Evolutionary conservation across 1,140 invertebrate genomes (phyloP), one percentile per base, ranked within the genome.

Genomic region (Oedothorax gibbosus): DNA sequence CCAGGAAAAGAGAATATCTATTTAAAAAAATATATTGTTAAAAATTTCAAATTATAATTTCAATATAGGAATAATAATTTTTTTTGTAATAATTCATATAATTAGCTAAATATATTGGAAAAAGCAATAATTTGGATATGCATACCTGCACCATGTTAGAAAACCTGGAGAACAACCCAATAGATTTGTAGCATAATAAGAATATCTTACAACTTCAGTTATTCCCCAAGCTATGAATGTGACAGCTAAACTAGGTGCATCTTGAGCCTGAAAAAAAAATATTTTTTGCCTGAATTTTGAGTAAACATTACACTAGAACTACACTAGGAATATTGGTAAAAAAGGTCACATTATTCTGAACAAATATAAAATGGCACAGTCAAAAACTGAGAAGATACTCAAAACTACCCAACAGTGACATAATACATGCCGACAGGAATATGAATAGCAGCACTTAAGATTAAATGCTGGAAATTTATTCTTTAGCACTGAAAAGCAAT

Each of bases 101-200:
- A 35, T 35, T 35, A 35, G 35, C 5, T 69, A 69, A 18, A 62
- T 15, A n/a, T n/a, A n/a, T n/a, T n/a, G n/a, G n/a, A n/a, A n/a
- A n/a, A n/a, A n/a, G n/a, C n/a, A n/a, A n/a, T n/a, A n/a, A n/a
- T n/a, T n/a, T 62, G 12, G 2, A 15, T 51, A 6, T 64, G 54
- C 56, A 76, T 71, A 85, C 83, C 83, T 85, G 83, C 73, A 77
- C 83, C 83, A 85, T 20, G 83, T 85, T 1, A 78, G 51, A 50
- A 57, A 50, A 50, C 62, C 78, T 4, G 73, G 54, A 51, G 64
- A n/a, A 21, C 10, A 15, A 7, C 68, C 65, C 8, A 72, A n/a
- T 2, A 85, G 53, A 51, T 85, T 68, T 8, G 21, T 14, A 62
- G 53, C 60, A 53, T 85, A 85, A 35, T 69, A 85, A 18, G 83